phyloP scores from a whole-genome alignment of 2,113 vertebrate species.

The Gymnarchus niloticus region DNA sequence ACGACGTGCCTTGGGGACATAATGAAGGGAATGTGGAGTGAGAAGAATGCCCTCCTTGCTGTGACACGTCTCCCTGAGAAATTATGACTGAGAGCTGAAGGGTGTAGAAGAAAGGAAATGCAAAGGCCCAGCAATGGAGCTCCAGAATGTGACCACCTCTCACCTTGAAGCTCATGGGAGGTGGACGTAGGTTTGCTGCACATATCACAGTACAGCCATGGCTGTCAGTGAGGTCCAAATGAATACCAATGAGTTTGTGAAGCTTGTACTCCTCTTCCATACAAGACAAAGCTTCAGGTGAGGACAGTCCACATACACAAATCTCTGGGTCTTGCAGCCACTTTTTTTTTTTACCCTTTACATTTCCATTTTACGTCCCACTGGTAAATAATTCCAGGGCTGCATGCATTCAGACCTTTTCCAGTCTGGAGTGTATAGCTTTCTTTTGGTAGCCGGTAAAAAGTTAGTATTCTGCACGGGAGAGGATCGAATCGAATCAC shows the following conservation, averaged over 20 bases:
- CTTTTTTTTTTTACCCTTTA: background rate
- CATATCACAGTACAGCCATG: background rate
- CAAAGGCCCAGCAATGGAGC: background rate
- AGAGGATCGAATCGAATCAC: background rate
- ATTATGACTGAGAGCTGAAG: background rate
- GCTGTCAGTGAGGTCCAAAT: background rate
- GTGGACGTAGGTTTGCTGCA: background rate
- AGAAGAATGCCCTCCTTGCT: background rate
- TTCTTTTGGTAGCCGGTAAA: background rate
- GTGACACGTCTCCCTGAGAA: background rate
- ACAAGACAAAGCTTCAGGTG: background rate
- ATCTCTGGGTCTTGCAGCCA: background rate
- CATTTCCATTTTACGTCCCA: background rate
- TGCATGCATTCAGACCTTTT: background rate
- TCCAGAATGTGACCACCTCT: background rate
- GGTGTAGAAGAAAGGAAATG: background rate
- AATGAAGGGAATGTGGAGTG: background rate
- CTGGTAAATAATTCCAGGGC: background rate
- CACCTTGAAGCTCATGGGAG: background rate
- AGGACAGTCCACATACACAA: background rate
- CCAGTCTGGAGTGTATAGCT: background rate
- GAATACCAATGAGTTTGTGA: background rate
- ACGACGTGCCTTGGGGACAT: background rate
- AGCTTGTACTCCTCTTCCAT: background rate
- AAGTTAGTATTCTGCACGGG: background rate